A percentile compares a stretch with the other conserved stretches of the same genome.
Conservation (phyloP, 2,888 invertebrate species). For the Tenthredo amoena region DNA sequence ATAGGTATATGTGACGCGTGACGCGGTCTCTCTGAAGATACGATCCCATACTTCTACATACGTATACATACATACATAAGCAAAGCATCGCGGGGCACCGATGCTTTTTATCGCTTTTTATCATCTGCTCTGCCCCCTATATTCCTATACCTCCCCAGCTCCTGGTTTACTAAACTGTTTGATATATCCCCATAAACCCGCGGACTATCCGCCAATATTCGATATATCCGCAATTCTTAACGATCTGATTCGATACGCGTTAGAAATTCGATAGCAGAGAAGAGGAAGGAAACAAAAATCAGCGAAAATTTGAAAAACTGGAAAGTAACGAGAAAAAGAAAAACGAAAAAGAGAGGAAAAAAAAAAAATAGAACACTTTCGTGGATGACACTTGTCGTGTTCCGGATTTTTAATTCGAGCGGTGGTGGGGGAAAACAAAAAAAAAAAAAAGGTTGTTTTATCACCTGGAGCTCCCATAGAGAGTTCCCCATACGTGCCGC, state of each 20-base stretch:
- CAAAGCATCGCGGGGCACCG: background rate
- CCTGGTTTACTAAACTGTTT: background rate
- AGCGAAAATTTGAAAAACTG: background rate
- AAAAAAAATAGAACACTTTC: background rate
- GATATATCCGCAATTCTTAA: too few relatives aligned
- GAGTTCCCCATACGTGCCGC: background rate
- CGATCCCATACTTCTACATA: background rate
- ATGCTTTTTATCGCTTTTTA: conserved; percentile 3
- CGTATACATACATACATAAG: too few relatives aligned
- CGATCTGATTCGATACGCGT: too few relatives aligned
- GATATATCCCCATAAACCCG: background rate
- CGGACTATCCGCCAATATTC: too few relatives aligned
- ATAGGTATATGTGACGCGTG: conserved; percentile 17
- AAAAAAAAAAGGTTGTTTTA: background rate
- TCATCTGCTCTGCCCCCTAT: background rate
- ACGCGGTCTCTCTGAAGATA: conserved; percentile 37
- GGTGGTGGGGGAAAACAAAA: background rate
- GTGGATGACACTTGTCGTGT: background rate
- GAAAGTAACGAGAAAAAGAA: background rate
- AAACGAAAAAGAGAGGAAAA: background rate
- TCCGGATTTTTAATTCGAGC: background rate
- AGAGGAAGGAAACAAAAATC: background rate
- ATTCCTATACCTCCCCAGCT: background rate
- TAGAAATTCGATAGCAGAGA: background rate
- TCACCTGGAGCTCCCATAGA: background rate